These are phyloP conservation scores for Triplophysa bombifrons DNA, from an alignment of 2,797 vertebrate genomes.

Conservation along the genomic window DNA sequence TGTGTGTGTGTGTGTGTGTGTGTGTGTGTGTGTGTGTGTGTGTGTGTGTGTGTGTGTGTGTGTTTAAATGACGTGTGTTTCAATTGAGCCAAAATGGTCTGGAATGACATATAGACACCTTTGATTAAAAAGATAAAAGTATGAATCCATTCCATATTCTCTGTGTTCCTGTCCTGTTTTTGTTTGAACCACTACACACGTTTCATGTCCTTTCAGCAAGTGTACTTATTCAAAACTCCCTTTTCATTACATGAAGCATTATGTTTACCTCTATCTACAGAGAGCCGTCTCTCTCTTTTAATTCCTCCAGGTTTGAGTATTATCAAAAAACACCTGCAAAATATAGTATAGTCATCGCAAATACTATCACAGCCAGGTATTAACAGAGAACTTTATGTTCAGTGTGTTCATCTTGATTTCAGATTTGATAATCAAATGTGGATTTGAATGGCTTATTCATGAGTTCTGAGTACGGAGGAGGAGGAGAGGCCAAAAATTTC, in stretches of 20 bases:
- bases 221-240: background rate
- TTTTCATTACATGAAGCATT: background rate
- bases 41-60: background rate
- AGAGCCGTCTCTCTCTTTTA: background rate
- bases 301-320: background rate
- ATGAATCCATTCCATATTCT: background rate
- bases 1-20: background rate
- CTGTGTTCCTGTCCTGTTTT: background rate
- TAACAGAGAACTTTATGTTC: background rate
- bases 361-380: background rate
- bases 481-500: background rate
- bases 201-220: background rate
- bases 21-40: no score
- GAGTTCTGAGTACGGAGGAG: slow-evolving; percentile 1
- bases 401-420: background rate
- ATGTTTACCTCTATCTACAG: background rate
- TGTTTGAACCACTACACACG: background rate
- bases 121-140: background rate
- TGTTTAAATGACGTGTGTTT: background rate
- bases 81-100: background rate
- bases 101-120: background rate
- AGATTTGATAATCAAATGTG: slow-evolving; percentile 34
- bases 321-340: background rate
- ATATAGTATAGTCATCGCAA: background rate
- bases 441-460: slow-evolving; percentile 2